phyloP scores from a whole-genome alignment of 2,113 vertebrate genomes.

The Herpetotheres cachinnans region DNA sequence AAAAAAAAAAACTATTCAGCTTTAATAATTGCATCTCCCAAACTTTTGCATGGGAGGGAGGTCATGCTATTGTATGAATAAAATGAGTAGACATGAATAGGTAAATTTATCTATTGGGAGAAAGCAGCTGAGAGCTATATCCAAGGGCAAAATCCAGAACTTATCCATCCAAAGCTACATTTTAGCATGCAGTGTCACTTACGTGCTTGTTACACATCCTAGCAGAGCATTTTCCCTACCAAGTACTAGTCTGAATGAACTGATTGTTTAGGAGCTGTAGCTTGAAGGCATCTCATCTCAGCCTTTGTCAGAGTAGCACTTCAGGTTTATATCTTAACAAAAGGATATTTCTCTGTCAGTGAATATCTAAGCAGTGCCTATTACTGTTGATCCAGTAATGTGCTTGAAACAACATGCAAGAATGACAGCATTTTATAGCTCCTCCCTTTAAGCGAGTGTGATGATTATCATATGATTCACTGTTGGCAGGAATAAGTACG shows the following conservation, averaged over 20 bases:
- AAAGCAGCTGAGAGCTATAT: neutral
- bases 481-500: neutral
- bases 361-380: neutral
- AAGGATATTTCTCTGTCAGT: neutral
- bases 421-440: constrained; percentile 4
- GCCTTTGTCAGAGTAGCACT: neutral
- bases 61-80: neutral
- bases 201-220: neutral
- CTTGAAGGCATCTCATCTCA: neutral
- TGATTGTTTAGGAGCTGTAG: neutral
- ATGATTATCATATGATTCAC: constrained; percentile 29
- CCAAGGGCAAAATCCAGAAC: neutral
- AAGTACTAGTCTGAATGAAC: neutral
- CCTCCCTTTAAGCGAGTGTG: neutral
- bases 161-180: neutral
- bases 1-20: rapidly evolving
- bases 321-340: neutral
- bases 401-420: constrained; percentile 34
- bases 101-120: neutral
- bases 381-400: neutral
- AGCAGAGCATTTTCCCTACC: neutral
- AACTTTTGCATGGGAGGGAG: neutral
- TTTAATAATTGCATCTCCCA: neutral
- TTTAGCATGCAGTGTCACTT: neutral
- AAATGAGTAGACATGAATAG: neutral